Evolutionary conservation across 2,888 invertebrate genomes (phyloP).

Genomic region (Biston betularia): DNA sequence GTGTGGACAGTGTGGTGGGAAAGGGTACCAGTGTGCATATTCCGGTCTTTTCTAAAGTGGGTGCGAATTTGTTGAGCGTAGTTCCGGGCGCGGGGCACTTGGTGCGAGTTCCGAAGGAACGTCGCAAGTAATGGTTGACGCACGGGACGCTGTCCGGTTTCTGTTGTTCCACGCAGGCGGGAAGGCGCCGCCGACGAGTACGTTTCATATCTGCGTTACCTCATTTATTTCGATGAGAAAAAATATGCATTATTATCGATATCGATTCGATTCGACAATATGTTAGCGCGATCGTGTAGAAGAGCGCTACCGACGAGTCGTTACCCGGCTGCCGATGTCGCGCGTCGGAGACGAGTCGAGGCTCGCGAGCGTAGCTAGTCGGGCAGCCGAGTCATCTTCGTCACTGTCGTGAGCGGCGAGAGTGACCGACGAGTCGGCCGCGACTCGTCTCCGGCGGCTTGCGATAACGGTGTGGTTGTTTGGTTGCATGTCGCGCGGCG

Average conservation of each 20-base stretch:
- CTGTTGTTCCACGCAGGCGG: no score
- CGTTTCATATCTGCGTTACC: background rate
- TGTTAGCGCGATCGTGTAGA: background rate
- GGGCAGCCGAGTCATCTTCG: background rate
- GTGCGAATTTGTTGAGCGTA: constrained; percentile 35
- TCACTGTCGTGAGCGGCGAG: background rate
- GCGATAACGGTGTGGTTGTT: constrained; percentile 68
- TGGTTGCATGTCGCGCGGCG: constrained; percentile 75
- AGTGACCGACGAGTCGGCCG: background rate
- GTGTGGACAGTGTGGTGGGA: background rate
- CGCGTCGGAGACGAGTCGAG: background rate
- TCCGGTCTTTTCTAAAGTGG: constrained; percentile 41
- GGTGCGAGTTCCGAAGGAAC: no score
- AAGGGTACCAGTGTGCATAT: constrained; percentile 16
- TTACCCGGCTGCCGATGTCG: background rate
- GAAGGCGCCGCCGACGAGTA: background rate
- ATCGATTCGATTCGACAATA: background rate
- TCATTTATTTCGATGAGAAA: constrained; percentile 23
- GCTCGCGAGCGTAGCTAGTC: background rate
- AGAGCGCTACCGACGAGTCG: background rate
- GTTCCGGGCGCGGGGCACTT: constrained; percentile 15
- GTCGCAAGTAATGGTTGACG: no score
- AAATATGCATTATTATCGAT: constrained; percentile 36
- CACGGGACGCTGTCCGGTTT: no score
- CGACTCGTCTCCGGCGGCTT: constrained; percentile 16